Conservation (phyloP, 2,888 invertebrate species). For the Lasioglossum pauxillum region DNA sequence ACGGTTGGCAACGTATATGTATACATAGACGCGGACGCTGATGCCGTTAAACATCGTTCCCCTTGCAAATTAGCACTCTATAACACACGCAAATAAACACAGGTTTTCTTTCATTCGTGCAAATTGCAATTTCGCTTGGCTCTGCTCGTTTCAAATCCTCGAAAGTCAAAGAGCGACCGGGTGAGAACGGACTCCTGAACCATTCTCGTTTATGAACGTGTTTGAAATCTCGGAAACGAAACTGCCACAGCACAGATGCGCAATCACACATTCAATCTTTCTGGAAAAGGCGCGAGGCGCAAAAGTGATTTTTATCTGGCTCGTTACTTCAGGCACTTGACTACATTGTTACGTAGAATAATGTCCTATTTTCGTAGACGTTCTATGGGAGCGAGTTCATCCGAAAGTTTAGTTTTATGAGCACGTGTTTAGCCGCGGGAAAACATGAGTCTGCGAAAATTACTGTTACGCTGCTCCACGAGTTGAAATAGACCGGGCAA, state of each 20-base stretch:
- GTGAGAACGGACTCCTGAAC: neutral
- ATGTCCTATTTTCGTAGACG: neutral
- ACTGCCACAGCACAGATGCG: too few species aligned
- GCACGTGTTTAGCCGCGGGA: neutral
- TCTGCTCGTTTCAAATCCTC: neutral
- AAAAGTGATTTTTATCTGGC: neutral
- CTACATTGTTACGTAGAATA: neutral
- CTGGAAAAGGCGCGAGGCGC: neutral
- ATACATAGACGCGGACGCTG: neutral
- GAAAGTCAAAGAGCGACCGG: neutral
- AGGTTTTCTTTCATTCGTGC: neutral
- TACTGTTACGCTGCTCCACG: neutral
- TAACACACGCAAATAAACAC: neutral
- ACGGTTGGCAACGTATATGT: neutral
- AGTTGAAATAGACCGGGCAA: neutral
- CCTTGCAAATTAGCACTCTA: neutral
- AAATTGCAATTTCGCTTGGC: neutral
- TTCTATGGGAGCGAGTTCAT: neutral
- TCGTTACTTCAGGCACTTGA: neutral
- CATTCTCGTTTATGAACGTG: neutral
- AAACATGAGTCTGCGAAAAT: conserved; percentile 1
- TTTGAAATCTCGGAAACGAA: neutral
- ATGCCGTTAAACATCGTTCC: conserved; percentile 18
- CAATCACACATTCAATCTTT: neutral
- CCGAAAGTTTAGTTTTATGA: conserved; percentile 7